Evolutionary conservation across 2,113 vertebrate species (phyloP), one percentile per base, ranked within the genome.

Genomic region (Callithrix jacchus): DNA sequence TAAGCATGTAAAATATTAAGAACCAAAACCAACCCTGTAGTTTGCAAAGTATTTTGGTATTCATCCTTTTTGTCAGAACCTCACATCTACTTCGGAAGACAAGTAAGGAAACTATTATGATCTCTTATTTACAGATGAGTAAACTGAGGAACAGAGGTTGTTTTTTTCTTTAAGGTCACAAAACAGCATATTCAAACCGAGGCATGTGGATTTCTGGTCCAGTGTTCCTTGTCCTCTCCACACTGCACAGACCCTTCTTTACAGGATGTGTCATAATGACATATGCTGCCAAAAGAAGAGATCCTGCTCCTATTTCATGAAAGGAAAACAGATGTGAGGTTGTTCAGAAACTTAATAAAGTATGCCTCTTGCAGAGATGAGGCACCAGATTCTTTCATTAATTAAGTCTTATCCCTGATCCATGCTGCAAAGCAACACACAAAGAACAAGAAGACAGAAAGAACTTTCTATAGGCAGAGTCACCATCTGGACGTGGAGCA

Each of bases 401-500:
- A 16, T 0, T 61, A 6, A 14, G 42, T 14, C 37, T n/a, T 18
- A 30, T 3, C 17, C 4, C 40, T 35, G 71, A n/a, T 21, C 52
- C 27, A 54, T 3, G 56, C 25, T 21, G 35, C 21, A 23, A 2
- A 45, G 49, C 8, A 47, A 61, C 8, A 73, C 79, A 49, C 8
- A 5, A 12, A 9, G 14, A 54, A 18, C 0, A 8, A 70, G 21
- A 70, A 9, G 52, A 30, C 8, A n/a, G 35, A 68, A n/a, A 25
- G 23, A 54, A 17, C 0, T n/a, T 20, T 1, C 4, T 2, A 21
- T 4, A 54, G 66, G 56, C 25, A 32, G 40, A 52, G 58, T 64
- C 37, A 16, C 49, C 0, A 1, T 1, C 2, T 1, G 61, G 42
- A 21, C 32, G 9, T 56, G 13, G 45, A 11, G 17, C 1, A 5